These are phyloP conservation scores for Amblyjoppa fuscipennis DNA, from an alignment of 2,888 invertebrate species.

Conservation along the genomic window DNA sequence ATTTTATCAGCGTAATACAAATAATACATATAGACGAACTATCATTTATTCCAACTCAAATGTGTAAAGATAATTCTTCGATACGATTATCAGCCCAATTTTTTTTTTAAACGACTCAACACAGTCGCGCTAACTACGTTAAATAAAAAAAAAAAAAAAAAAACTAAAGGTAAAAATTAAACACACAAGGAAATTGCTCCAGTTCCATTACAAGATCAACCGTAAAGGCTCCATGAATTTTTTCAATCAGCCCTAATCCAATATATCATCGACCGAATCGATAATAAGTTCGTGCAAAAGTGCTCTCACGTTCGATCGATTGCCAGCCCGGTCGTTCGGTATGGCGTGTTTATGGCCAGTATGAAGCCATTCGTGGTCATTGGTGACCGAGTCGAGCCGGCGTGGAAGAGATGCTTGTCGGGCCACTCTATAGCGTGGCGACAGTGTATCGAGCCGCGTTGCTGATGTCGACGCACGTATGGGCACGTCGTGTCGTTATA, in stretches of 20 bases:
- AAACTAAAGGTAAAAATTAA: not conserved
- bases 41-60: not conserved
- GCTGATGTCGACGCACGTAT: slow-evolving; percentile 21
- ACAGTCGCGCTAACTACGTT: not conserved
- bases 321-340: not conserved
- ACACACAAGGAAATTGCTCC: not conserved
- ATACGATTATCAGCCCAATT: not conserved
- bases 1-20: not conserved
- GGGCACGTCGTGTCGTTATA: slow-evolving; percentile 1
- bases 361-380: not conserved
- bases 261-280: slow-evolving; percentile 3
- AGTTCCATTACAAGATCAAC: not conserved
- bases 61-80: not conserved
- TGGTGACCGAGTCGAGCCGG: slow-evolving; percentile 1
- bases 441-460: slow-evolving; percentile 29
- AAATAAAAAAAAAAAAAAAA: not conserved
- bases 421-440: slow-evolving; percentile 2
- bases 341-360: slow-evolving; percentile 1
- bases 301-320: slow-evolving; percentile 13
- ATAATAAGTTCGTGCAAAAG: not conserved
- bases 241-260: not conserved
- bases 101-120: not conserved
- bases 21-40: not conserved
- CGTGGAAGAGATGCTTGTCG: slow-evolving; percentile 7
- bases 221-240: not conserved